Percentiles rank a stretch among this genome's conserved stretches.
Conservation (phyloP, 1,140 invertebrate genomes). For the Pogonus chalceus region DNA sequence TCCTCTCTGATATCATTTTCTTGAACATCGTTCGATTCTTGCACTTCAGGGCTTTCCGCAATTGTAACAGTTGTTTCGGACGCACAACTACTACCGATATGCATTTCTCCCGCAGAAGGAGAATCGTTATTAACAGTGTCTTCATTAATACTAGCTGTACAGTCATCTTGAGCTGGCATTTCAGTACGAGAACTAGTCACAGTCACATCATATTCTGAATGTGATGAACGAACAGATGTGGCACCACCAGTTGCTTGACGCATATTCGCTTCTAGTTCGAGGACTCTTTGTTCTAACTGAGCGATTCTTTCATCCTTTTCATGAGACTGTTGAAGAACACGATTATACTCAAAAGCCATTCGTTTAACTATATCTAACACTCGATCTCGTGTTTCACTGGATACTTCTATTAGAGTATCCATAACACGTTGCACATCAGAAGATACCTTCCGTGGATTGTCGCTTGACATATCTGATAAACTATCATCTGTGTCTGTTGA, state of each 20-base stretch:
- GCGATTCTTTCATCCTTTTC: conserved; percentile 25
- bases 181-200: background rate
- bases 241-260: conserved; percentile 10
- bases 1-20: too few species aligned
- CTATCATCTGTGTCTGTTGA: conserved; percentile 49
- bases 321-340: conserved; percentile 19
- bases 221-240: background rate
- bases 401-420: background rate
- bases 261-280: conserved; percentile 16
- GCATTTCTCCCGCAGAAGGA: too few species aligned
- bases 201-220: background rate
- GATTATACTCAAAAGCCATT: conserved; percentile 23
- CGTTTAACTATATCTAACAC: conserved; percentile 22
- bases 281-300: conserved; percentile 20
- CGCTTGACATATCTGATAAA: conserved; percentile 27
- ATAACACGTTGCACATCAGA: conserved; percentile 18
- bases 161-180: background rate
- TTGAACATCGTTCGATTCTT: too few species aligned
- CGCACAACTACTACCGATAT: too few species aligned
- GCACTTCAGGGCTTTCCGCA: too few species aligned
- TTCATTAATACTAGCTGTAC: conserved; percentile 20
- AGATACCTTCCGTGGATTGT: conserved; percentile 22
- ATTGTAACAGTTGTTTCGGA: too few species aligned
- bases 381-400: conserved; percentile 14
- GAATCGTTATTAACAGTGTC: too few species aligned